phyloP scores from a whole-genome alignment of 1,140 invertebrate genomes.

The Drosophila azteca region DNA sequence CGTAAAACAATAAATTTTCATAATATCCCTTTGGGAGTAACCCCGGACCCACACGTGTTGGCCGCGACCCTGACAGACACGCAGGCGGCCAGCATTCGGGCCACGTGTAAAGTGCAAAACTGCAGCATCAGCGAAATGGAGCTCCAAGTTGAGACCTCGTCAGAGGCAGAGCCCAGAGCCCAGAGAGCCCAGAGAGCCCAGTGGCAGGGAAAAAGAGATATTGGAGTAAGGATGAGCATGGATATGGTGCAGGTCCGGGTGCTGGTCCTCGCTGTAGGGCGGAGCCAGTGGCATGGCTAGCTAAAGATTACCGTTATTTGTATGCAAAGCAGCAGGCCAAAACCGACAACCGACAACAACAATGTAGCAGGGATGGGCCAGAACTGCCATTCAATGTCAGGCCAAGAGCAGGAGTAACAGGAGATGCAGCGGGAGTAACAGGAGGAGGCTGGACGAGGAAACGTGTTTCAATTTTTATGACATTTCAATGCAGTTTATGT shows the following conservation, averaged over 20 bases:
- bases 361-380: constrained; percentile 15
- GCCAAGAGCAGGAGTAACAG: constrained; percentile 13
- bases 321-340: constrained; percentile 78
- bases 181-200: no score
- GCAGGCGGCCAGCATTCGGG: constrained; percentile 7
- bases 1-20: constrained; percentile 78
- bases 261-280: not conserved
- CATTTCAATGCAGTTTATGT: constrained; percentile 82
- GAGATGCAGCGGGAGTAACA: not conserved
- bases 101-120: constrained; percentile 78
- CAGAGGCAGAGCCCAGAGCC: constrained; percentile 25
- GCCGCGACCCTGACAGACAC: constrained; percentile 17
- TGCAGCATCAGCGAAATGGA: constrained; percentile 71
- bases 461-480: constrained; percentile 81
- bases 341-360: constrained; percentile 57
- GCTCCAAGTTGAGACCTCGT: constrained; percentile 30
- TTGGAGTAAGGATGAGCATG: not conserved
- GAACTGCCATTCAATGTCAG: constrained; percentile 75
- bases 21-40: constrained; percentile 46
- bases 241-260: not conserved
- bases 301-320: constrained; percentile 77
- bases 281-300: constrained; percentile 38
- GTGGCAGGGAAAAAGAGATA: constrained; percentile 2
- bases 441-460: constrained; percentile 13
- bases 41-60: constrained; percentile 19